These are phyloP conservation scores for Aporophyla nigra DNA, from an alignment of 2,888 invertebrate species.

Conservation along the genomic window DNA sequence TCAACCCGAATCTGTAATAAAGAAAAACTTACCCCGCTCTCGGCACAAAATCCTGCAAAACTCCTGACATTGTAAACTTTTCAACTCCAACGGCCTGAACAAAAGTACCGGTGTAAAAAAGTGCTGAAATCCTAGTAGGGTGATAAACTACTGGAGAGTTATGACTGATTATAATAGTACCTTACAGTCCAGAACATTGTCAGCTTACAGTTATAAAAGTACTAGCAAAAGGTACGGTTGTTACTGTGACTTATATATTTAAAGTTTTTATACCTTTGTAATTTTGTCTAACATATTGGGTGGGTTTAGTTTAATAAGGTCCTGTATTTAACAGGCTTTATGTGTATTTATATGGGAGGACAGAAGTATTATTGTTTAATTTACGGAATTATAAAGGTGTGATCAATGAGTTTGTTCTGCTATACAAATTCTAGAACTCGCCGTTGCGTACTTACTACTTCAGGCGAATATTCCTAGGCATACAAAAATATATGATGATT, in stretches of 20 bases:
- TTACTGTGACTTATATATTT: slow-evolving; percentile 19
- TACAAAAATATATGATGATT: too few species aligned
- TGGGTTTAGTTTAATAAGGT: slow-evolving; percentile 19
- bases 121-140: slow-evolving; percentile 44
- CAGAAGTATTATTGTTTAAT: background rate
- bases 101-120: slow-evolving; percentile 57
- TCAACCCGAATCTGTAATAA: background rate
- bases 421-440: background rate
- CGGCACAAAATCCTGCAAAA: slow-evolving; percentile 22
- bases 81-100: slow-evolving; percentile 28
- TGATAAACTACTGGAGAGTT: slow-evolving; percentile 58
- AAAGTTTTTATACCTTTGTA: slow-evolving; percentile 21
- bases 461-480: background rate
- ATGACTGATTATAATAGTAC: slow-evolving; percentile 51
- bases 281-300: slow-evolving; percentile 27
- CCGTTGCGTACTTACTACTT: background rate
- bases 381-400: background rate
- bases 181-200: slow-evolving; percentile 2
- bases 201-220: slow-evolving; percentile 44
- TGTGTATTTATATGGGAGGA: background rate
- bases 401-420: too few species aligned
- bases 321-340: background rate
- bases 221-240: slow-evolving; percentile 21
- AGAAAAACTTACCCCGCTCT: background rate
- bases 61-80: slow-evolving; percentile 51